A percentile compares a stretch with the other conserved stretches of the same genome.
Conservation (phyloP, 2,797 vertebrate genomes). For the Falco rusticolus region DNA sequence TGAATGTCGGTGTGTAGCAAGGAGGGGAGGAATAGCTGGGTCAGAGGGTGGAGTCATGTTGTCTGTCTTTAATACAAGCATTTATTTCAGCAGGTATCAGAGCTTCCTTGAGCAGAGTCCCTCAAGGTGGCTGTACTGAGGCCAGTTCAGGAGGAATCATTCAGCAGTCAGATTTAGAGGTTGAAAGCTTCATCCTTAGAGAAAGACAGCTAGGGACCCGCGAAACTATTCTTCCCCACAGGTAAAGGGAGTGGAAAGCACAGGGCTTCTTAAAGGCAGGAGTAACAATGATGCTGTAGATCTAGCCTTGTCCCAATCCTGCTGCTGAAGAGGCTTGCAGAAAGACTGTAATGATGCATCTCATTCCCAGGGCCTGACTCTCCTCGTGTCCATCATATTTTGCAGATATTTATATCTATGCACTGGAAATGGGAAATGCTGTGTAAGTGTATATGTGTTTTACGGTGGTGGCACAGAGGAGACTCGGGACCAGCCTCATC, state of each 20-base stretch:
- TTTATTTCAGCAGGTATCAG: conserved; percentile 60
- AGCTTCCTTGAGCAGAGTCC: conserved; percentile 15
- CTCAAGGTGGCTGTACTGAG: conserved; percentile 8
- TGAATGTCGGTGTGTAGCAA: not conserved
- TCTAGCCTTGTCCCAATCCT: not conserved
- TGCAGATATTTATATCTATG: not conserved
- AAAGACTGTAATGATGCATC: not conserved
- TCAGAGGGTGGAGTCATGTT: not conserved
- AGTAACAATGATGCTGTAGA: not conserved
- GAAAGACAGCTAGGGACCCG: conserved; percentile 43
- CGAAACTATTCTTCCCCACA: conserved; percentile 2
- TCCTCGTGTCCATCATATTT: not conserved
- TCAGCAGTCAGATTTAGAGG: conserved; percentile 43
- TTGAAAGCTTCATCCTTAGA: conserved; percentile 47
- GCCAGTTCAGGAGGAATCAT: conserved; percentile 27
- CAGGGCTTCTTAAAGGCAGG: not conserved
- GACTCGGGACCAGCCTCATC: not conserved
- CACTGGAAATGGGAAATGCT: not conserved
- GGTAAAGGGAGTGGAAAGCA: conserved; percentile 39
- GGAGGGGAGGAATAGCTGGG: not conserved
- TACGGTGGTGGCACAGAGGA: not conserved
- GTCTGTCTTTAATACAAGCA: not conserved
- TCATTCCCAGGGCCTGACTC: not conserved
- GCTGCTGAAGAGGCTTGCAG: not conserved
- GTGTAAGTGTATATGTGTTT: not conserved